Conservation (phyloP, 2,888 invertebrate genomes). For the Uropetala carovei region DNA sequence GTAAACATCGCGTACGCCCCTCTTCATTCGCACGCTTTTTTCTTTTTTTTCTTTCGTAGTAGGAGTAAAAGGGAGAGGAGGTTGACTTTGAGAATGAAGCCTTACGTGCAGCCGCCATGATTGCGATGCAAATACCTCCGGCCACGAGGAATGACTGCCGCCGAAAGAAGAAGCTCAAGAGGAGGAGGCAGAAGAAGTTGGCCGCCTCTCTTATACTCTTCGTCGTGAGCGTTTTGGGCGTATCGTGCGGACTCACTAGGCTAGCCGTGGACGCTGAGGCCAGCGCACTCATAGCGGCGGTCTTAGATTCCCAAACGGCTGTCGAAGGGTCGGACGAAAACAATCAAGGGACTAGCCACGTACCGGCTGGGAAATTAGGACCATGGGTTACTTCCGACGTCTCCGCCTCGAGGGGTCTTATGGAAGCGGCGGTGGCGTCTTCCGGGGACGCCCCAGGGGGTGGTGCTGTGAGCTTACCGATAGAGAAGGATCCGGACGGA, state of each 20-base stretch:
- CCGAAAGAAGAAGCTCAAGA: constrained; percentile 29
- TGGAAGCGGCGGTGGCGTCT: constrained; percentile 8
- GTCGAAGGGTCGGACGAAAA: background rate
- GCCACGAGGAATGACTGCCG: constrained; percentile 38
- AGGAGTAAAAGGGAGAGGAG: background rate
- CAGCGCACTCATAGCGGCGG: constrained; percentile 47
- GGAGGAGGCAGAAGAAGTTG: constrained; percentile 50
- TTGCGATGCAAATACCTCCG: constrained; percentile 36
- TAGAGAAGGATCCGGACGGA: constrained; percentile 40
- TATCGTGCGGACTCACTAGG: constrained; percentile 32
- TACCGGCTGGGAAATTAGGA: constrained; percentile 42
- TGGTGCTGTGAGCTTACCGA: constrained; percentile 1
- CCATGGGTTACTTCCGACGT: constrained; percentile 53
- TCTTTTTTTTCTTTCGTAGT: background rate
- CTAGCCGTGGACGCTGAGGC: constrained; percentile 44
- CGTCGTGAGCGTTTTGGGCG: constrained; percentile 21
- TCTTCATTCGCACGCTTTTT: background rate
- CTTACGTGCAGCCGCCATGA: constrained; percentile 33
- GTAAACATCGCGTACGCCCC: background rate
- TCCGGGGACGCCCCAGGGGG: background rate
- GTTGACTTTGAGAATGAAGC: background rate
- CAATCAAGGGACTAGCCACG: constrained; percentile 51
- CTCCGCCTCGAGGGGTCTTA: constrained; percentile 39
- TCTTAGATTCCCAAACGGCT: constrained; percentile 44
- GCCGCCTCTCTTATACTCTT: constrained; percentile 27